These are phyloP conservation scores for Sminthurinus aureus DNA, from an alignment of 2,888 invertebrate genomes.

Conservation along the genomic window DNA sequence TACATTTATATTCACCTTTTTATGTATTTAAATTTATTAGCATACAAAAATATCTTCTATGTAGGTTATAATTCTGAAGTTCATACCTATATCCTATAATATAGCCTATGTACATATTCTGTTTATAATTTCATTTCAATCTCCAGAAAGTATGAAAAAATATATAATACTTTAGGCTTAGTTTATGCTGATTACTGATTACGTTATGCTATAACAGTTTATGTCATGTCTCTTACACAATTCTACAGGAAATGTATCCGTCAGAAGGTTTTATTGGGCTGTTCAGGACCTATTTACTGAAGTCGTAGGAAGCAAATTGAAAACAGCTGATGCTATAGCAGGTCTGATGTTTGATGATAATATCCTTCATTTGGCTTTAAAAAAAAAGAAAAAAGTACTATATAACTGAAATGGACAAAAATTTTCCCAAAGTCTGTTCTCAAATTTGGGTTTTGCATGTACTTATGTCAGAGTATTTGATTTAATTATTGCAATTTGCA, in stretches of 20 bases:
- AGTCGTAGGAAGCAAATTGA: constrained; percentile 67
- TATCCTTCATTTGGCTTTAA: too few species aligned
- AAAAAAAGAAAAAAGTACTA: too few species aligned
- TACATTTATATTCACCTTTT: too few species aligned
- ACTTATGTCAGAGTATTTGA: too few species aligned
- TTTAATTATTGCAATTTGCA: too few species aligned
- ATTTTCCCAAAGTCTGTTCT: too few species aligned
- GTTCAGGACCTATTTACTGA: constrained; percentile 72
- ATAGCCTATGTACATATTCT: too few species aligned
- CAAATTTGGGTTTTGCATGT: too few species aligned
- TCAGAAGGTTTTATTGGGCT: constrained; percentile 72
- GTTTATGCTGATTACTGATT: background rate
- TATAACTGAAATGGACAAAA: too few species aligned
- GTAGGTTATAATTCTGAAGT: background rate
- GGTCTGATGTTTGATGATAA: too few species aligned
- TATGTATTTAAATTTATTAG: too few species aligned
- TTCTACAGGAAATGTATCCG: constrained; percentile 49
- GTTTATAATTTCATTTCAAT: background rate
- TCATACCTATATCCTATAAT: constrained; percentile 4
- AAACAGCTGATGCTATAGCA: constrained; percentile 65
- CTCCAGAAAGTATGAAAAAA: background rate
- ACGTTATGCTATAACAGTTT: background rate
- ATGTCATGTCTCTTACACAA: background rate
- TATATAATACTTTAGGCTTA: background rate
- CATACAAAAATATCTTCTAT: too few species aligned